Evolutionary conservation across 2,113 vertebrate genomes (phyloP), one percentile per base, ranked within the genome.

Genomic region (Neolamprologus variostigma): DNA sequence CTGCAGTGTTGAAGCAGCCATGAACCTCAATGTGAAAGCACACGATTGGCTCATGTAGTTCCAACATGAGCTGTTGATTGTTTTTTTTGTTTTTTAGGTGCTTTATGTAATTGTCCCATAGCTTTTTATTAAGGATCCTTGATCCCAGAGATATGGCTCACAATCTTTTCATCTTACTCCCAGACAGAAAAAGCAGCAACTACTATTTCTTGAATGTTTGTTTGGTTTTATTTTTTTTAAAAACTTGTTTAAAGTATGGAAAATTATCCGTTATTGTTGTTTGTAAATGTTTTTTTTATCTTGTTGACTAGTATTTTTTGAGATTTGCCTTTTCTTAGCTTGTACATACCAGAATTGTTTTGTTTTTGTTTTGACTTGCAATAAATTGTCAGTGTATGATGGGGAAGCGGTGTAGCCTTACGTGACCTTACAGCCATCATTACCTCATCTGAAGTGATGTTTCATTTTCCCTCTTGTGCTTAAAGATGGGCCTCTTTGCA

Each of bases 321-420:
- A 76, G 4, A 14, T 55, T 26, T 78, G 6, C 73, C 80, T 54
- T 55, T 86, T 54, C 21, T 42, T 47, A 31, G 54, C 35, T 3
- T 94, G 92, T 93, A 91, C 89, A 89, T 92, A 87, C 21, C 42
- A 21, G 68, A 35, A 45, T 13, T 26, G 71, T 54, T 59, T 86
- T 55, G 51, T 9, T 78, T 54, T 73, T 71, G 7, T 90, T 86
- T 89, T 91, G 57, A 89, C 81, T 88, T 86, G 4, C 9, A 95
- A 28, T 80, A 3, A 28, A 95, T 91, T 89, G 9, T 35, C 28
- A 28, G 53, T 9, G 19, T 51, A 31, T 66, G 10, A 35, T 83
- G 47, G 12, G 42, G 10, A 84, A n/a, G 45, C 11, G 2, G 7
- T 81, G 47, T 35, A 10, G 28, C 63, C 78, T 78, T 51, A 33